Conservation (phyloP, 2,797 vertebrate genomes). For the Echeneis naucrates region DNA sequence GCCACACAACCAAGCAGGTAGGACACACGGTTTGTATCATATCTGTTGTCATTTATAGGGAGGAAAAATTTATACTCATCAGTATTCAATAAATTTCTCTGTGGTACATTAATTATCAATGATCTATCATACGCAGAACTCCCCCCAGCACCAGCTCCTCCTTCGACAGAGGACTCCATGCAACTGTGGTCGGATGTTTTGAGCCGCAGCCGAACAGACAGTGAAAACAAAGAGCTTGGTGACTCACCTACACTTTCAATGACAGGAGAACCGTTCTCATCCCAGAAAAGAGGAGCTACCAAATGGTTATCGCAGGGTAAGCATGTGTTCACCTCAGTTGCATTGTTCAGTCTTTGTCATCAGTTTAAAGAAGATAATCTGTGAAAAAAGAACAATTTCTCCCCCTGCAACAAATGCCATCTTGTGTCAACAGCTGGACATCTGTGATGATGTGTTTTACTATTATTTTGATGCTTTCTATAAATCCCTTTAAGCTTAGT, state of each 20-base stretch:
- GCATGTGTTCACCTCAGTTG: background rate
- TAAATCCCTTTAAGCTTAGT: conserved; percentile 66
- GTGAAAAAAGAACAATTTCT: conserved; percentile 28
- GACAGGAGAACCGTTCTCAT: conserved; percentile 67
- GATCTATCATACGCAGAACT: conserved; percentile 83
- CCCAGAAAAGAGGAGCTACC: conserved; percentile 60
- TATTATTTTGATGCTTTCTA: conserved; percentile 46
- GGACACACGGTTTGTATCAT: background rate
- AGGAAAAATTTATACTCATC: too few species aligned
- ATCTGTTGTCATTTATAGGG: background rate
- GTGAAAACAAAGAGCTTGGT: conserved; percentile 71
- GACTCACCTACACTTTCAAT: conserved; percentile 56
- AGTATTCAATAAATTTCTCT: conserved; percentile 4
- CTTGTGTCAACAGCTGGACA: conserved; percentile 50
- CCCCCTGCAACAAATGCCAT: conserved; percentile 1
- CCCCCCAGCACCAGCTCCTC: conserved; percentile 90
- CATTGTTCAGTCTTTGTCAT: conserved; percentile 2
- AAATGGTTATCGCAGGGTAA: conserved; percentile 75
- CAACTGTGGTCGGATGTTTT: conserved; percentile 75
- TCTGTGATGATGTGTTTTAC: conserved; percentile 47
- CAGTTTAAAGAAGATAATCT: background rate
- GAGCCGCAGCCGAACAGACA: conserved; percentile 79
- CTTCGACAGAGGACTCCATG: conserved; percentile 80
- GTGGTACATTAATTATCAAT: conserved; percentile 36
- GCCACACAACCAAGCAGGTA: conserved; percentile 83